Percentiles rank a stretch among this genome's conserved stretches.
phyloP scores from a whole-genome alignment of 2,113 vertebrate genomes.

The Petromus typicus region DNA sequence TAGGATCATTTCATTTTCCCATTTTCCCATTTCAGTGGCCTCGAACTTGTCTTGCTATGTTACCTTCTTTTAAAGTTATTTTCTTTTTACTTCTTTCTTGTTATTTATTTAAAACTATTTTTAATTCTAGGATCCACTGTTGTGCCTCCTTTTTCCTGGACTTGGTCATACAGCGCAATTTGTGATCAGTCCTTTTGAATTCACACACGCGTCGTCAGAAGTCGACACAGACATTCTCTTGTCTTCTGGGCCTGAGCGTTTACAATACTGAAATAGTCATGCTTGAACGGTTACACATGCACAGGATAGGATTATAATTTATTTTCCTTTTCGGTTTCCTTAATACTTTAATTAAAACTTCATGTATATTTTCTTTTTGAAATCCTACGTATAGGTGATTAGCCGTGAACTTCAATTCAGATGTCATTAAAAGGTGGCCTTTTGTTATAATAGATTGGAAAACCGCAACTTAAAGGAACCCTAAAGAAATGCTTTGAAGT shows the following conservation, averaged over 20 bases:
- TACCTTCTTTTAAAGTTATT: constrained; percentile 16
- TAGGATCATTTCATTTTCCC: no score
- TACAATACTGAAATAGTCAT: neutral
- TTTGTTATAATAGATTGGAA: neutral
- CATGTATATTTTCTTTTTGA: constrained; percentile 37
- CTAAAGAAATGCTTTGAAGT: constrained; percentile 29
- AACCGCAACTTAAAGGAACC: constrained; percentile 10
- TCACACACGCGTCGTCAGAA: neutral
- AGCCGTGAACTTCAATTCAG: neutral
- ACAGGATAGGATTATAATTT: neutral
- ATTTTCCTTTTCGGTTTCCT: constrained; percentile 22
- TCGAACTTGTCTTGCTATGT: constrained; percentile 7
- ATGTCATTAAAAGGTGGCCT: neutral
- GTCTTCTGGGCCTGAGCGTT: neutral
- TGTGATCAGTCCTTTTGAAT: constrained; percentile 33
- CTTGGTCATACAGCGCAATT: neutral
- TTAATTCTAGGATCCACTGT: neutral
- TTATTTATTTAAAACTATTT: constrained; percentile 25
- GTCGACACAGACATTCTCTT: neutral
- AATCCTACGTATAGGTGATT: neutral
- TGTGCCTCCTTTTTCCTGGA: neutral
- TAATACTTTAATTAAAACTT: constrained; percentile 37
- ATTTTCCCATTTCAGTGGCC: neutral
- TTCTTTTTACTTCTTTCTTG: neutral
- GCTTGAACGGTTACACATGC: neutral